phyloP scores from a whole-genome alignment of 2,113 vertebrate species.

The Ochotona curzoniae region DNA sequence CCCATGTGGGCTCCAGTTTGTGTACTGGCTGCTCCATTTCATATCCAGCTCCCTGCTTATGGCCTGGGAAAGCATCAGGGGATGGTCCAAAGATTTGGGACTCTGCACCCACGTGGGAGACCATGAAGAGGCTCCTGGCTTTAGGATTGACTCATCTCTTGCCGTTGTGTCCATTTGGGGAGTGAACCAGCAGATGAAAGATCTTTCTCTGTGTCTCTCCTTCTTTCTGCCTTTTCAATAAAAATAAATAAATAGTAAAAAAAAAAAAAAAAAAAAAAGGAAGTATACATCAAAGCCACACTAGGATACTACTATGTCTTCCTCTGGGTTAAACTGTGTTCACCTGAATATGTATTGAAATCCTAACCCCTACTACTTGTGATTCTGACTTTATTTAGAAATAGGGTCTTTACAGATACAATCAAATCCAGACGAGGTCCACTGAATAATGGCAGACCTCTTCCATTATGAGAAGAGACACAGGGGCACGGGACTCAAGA shows the following conservation, averaged over 20 bases:
- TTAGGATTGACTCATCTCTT: too few relatives aligned
- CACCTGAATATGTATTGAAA: not conserved
- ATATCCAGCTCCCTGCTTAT: too few relatives aligned
- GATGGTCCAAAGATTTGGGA: too few relatives aligned
- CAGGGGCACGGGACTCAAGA: not conserved
- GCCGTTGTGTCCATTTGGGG: too few relatives aligned
- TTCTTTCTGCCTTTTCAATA: not conserved
- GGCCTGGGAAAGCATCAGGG: too few relatives aligned
- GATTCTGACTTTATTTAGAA: not conserved
- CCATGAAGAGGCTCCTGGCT: too few relatives aligned
- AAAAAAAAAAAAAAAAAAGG: not conserved
- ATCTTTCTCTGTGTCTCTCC: too few relatives aligned
- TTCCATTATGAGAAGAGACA: not conserved
- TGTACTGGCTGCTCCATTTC: too few relatives aligned
- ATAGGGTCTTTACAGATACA: not conserved
- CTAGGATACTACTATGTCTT: not conserved
- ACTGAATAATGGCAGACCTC: not conserved
- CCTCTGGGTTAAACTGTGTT: not conserved
- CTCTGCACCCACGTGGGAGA: too few relatives aligned
- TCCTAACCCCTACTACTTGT: not conserved
- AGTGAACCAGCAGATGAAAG: too few relatives aligned
- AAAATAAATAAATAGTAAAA: not conserved
- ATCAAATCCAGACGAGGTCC: slow-evolving; percentile 7
- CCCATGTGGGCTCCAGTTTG: too few relatives aligned
- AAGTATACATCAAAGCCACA: not conserved